Conservation (phyloP, 2,888 invertebrate genomes). For the Antheraea assamensis region DNA sequence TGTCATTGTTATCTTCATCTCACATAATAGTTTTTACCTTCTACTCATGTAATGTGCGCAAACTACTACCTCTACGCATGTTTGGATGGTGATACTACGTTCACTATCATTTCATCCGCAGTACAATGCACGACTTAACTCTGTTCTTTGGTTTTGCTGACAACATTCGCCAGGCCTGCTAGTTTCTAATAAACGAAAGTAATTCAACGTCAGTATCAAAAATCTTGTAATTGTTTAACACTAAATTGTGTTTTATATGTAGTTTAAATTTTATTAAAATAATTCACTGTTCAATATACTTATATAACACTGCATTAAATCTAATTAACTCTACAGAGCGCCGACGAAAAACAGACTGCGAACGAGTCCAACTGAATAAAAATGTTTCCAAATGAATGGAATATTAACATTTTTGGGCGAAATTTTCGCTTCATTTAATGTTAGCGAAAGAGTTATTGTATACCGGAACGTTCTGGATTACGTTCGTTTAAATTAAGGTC, state of each 20-base stretch:
- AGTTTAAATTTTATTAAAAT: neutral
- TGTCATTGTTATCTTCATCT: no score
- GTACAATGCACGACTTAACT: no score
- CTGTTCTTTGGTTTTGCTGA: no score
- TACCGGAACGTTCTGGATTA: constrained; percentile 22
- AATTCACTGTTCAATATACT: neutral
- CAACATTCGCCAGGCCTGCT: no score
- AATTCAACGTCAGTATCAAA: neutral
- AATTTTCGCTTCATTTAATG: constrained; percentile 24
- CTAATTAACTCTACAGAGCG: neutral
- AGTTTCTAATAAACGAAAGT: neutral
- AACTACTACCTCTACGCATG: no score
- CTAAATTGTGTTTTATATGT: neutral
- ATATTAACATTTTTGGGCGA: constrained; percentile 25
- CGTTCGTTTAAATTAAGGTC: constrained; percentile 20
- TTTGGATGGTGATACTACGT: no score
- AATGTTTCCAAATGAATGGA: constrained; percentile 24
- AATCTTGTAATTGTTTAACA: neutral
- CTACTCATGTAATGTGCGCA: no score
- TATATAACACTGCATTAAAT: neutral
- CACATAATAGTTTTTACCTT: no score
- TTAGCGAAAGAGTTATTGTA: constrained; percentile 21
- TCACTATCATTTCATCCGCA: no score
- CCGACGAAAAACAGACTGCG: constrained; percentile 20
- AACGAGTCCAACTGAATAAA: constrained; percentile 18